Base-by-base conservation (phyloP, 2,797 vertebrate species). In the Lutjanus campechanus region DNA sequence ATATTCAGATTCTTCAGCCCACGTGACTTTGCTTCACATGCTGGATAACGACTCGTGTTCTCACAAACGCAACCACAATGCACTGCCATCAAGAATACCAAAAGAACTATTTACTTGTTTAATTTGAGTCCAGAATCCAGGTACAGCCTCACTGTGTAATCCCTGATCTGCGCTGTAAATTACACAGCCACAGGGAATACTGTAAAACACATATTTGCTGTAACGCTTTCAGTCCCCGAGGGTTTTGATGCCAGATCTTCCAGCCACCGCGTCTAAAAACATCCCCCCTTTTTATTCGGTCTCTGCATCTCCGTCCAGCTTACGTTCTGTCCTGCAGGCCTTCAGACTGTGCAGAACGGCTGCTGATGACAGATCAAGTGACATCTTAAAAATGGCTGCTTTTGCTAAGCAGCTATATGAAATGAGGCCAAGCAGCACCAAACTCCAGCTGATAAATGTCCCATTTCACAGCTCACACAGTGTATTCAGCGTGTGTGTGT, bases 401-500 rank as follows among this genome's bases (percentile, higher is more conserved):
- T 81, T 69, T 63, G 22, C 78, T 80, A 51, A 75, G 79, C 82
- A 79, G 65, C 68, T 76, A 58, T 73, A 69, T 56, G 72, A 89
- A 91, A 90, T 54, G 77, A 86, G 82, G 85, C 76, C 86, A 90
- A 62, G 72, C 61, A 55, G 78, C 54, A 78, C 47, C 70, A 77
- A 85, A 77, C 81, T 89, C 76, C 77, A 87, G 77, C 79, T 88
- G 88, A 93, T 82, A 85, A 71, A 83, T 83, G 84, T 87, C 80
- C 90, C 49, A 88, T 82, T 91, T 91, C 65, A 78, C 54, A 73
- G 56, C 76, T 69, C 66, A 49, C 56, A 61, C 49, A 49, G 53
- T 56, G 15, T 54, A 54, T 51, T 73, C 16, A 56, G 69, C 59
- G 41, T 20, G 15, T 62, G 46, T 65, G 49, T 8, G 41, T 65